Evolutionary conservation across 2,113 vertebrate genomes (phyloP).

Genomic region (Lagopus muta): DNA sequence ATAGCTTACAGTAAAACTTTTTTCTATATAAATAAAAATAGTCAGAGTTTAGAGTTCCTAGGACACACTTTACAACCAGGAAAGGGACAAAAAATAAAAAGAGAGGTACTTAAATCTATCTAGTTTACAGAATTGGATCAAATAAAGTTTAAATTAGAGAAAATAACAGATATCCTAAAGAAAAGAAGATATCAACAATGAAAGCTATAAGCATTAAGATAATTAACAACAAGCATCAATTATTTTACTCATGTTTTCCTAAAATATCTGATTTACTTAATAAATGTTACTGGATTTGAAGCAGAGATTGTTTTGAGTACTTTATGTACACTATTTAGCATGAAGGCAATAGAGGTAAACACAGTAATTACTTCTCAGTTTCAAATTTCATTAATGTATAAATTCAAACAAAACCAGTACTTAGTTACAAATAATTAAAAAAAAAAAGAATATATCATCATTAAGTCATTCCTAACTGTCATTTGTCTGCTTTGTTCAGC

Average conservation of each 20-base stretch:
- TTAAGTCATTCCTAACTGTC: background rate
- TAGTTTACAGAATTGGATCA: background rate
- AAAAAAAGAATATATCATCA: background rate
- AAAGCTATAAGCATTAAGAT: background rate
- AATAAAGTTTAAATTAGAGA: background rate
- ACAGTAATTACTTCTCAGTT: background rate
- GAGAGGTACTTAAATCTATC: background rate
- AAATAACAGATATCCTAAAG: background rate
- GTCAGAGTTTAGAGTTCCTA: background rate
- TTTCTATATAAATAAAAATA: background rate
- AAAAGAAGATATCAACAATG: background rate
- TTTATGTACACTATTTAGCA: background rate
- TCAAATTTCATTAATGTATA: background rate
- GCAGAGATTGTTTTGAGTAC: background rate
- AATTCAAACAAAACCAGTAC: background rate
- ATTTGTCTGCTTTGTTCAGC: background rate
- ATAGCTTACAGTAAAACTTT: background rate
- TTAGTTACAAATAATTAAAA: background rate
- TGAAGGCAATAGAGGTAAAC: background rate
- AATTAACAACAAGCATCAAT: background rate
- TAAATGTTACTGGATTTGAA: background rate
- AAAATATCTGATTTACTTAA: background rate
- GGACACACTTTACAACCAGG: background rate
- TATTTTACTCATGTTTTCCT: background rate
- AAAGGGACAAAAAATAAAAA: background rate